Percentiles rank a stretch among this genome's conserved stretches.
phyloP scores from a whole-genome alignment of 2,888 invertebrate species.

The Trichopoda pennipes region DNA sequence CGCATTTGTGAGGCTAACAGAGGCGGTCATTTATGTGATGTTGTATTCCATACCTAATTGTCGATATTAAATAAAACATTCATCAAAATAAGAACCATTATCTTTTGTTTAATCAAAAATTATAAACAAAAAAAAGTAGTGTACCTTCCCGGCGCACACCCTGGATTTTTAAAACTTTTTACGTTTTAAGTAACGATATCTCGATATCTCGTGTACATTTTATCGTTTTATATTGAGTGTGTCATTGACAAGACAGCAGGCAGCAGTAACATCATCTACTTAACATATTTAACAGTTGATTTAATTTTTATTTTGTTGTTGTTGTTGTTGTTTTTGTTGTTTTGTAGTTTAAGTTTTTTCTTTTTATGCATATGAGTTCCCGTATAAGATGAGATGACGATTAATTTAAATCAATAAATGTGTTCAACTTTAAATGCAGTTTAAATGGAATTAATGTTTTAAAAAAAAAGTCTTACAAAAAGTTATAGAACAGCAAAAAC shows the following conservation, averaged over 20 bases:
- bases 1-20: no score
- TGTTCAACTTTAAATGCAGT: constrained; percentile 60
- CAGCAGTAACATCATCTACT: constrained; percentile 24
- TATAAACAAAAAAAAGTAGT: no score
- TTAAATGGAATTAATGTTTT: constrained; percentile 54
- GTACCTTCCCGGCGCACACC: no score
- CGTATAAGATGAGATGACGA: constrained; percentile 41
- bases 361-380: constrained; percentile 22
- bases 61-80: no score
- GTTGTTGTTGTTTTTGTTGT: background rate
- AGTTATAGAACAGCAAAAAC: constrained; percentile 26
- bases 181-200: background rate
- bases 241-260: constrained; percentile 2
- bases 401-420: constrained; percentile 67
- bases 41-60: no score
- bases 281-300: constrained; percentile 17
- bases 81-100: no score
- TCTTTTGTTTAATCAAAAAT: no score
- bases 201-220: background rate
- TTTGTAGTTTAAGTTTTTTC: constrained; percentile 10
- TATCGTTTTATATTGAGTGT: background rate
- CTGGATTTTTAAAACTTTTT: background rate
- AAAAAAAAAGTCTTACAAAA: constrained; percentile 5
- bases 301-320: background rate
- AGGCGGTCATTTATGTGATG: no score